These are phyloP conservation scores for Cherax quadricarinatus DNA, from an alignment of 1,140 invertebrate genomes.

Conservation along the genomic window DNA sequence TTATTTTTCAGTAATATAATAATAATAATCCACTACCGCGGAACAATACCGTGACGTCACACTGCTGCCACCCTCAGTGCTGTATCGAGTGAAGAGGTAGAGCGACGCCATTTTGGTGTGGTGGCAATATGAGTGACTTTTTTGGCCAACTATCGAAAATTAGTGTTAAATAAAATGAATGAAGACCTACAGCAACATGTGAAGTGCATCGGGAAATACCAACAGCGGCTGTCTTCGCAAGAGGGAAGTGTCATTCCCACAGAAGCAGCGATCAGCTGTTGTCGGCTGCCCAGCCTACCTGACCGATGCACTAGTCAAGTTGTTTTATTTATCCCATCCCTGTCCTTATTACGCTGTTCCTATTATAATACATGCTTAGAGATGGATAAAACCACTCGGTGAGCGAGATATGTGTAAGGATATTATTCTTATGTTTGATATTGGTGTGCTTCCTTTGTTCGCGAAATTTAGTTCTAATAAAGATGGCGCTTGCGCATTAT, in stretches of 20 bases:
- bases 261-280: slow-evolving; percentile 52
- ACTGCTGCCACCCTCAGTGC: slow-evolving; percentile 67
- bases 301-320: neutral
- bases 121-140: slow-evolving; percentile 68
- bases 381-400: neutral
- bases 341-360: neutral
- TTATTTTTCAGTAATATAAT: neutral
- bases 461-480: slow-evolving; percentile 56
- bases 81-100: slow-evolving; percentile 72
- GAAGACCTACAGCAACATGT: slow-evolving; percentile 37
- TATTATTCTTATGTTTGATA: neutral
- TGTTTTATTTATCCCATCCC: slow-evolving; percentile 39
- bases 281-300: slow-evolving; percentile 1
- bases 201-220: slow-evolving; percentile 58
- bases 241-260: slow-evolving; percentile 56
- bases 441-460: slow-evolving; percentile 48
- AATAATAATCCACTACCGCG: slow-evolving; percentile 23
- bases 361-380: slow-evolving; percentile 11
- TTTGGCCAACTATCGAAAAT: slow-evolving; percentile 42
- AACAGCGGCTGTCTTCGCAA: slow-evolving; percentile 59
- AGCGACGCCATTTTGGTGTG: slow-evolving; percentile 71
- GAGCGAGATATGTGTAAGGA: neutral
- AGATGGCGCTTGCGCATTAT: slow-evolving; percentile 36
- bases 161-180: slow-evolving; percentile 68
- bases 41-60: slow-evolving; percentile 72